A percentile compares a stretch with the other conserved stretches of the same genome.
Evolutionary conservation across 1,140 invertebrate species (phyloP).

Genomic region (Apis mellifera): Amel_HAv3.1 CM009931.2:17865501-17866000

Average conservation of each 20-base stretch:
- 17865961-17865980: conserved; percentile 20
- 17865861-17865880: background rate
- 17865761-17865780: conserved; percentile 18
- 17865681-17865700: background rate
- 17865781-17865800: conserved; percentile 23
- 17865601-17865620: background rate
- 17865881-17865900: background rate
- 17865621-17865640: background rate
- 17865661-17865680: conserved; percentile 25
- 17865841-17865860: background rate
- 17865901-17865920: background rate
- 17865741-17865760: conserved; percentile 1
- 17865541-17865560: too few relatives aligned
- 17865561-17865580: background rate
- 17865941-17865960: conserved; percentile 18
- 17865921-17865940: conserved; percentile 13
- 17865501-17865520: too few relatives aligned
- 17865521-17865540: too few relatives aligned
- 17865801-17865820: background rate
- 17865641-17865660: background rate
- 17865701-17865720: conserved; percentile 30
- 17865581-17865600: background rate
- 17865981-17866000: conserved; percentile 38
- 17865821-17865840: conserved; percentile 21
- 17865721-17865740: conserved; percentile 45